Conservation (phyloP, 2,797 vertebrate species). For the Phrynocephalus guinanensis region DNA sequence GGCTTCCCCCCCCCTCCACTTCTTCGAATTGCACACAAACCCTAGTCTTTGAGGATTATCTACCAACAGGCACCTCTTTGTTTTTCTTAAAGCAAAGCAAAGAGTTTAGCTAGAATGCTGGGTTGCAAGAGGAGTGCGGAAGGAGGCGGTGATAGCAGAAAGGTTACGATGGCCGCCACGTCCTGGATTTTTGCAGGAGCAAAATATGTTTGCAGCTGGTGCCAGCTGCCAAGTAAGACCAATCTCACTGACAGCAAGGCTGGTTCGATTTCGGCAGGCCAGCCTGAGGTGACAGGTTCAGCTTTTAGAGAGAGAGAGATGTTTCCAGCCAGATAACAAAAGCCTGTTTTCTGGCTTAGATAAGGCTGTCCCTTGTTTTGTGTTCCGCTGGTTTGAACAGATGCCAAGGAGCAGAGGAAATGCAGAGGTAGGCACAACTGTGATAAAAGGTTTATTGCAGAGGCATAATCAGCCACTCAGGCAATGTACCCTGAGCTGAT, state of each 20-base stretch:
- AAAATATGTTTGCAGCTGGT: conserved; percentile 59
- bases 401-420: neutral
- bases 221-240: conserved; percentile 47
- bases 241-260: conserved; percentile 15
- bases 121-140: conserved; percentile 47
- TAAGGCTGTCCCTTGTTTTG: neutral
- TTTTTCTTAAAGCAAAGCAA: conserved; percentile 48
- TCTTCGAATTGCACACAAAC: conserved; percentile 69
- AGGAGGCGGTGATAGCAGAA: conserved; percentile 69
- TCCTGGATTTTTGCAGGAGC: conserved; percentile 54
- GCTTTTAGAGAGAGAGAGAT: conserved; percentile 31
- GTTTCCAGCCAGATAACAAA: conserved; percentile 19
- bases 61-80: conserved; percentile 80
- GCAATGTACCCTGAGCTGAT: neutral
- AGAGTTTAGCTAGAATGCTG: conserved; percentile 70
- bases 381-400: neutral
- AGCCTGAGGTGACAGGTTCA: conserved; percentile 27
- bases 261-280: conserved; percentile 36
- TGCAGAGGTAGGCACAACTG: accelerated
- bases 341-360: neutral
- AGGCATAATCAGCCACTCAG: neutral
- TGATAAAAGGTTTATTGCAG: neutral
- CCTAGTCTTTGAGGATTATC: conserved; percentile 68
- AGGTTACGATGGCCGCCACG: conserved; percentile 53
- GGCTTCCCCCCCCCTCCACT: neutral